A percentile compares a stretch with the other conserved stretches of the same genome.
These are phyloP conservation scores for Platygyra sinensis DNA, from an alignment of 64 coral and sea anemone species.

Conservation along the genomic window DNA sequence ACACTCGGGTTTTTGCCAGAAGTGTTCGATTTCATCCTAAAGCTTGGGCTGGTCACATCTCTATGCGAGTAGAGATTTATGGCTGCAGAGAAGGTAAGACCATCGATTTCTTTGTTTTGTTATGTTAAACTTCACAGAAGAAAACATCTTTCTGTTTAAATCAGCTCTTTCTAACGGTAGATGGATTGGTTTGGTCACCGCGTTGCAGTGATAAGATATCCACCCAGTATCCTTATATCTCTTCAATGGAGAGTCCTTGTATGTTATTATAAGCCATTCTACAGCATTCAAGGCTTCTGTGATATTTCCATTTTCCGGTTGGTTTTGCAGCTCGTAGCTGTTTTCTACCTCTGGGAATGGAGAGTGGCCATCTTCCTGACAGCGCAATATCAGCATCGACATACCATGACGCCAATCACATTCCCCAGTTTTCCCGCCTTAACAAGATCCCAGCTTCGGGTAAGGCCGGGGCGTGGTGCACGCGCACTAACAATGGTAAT, in stretches of 20 bases:
- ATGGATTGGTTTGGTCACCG: no score
- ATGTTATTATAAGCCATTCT: no score
- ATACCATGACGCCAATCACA: background rate
- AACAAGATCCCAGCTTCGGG: background rate
- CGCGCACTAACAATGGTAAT: slow-evolving; percentile 17
- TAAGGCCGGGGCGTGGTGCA: slow-evolving; percentile 18
- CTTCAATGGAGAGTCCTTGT: no score
- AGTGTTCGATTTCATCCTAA: slow-evolving; percentile 32
- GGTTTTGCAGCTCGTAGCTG: background rate
- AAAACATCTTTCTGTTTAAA: background rate
- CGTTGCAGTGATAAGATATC: no score
- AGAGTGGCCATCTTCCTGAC: slow-evolving; percentile 25
- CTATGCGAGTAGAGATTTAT: slow-evolving; percentile 32
- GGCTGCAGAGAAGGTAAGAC: background rate
- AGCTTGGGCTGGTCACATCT: background rate
- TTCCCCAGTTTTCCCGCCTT: slow-evolving; percentile 23
- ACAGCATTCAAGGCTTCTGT: background rate
- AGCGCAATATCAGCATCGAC: slow-evolving; percentile 26
- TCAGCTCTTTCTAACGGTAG: no score
- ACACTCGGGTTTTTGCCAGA: background rate
- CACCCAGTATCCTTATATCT: no score
- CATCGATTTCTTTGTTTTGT: background rate
- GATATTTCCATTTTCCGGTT: background rate
- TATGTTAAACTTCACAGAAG: background rate
- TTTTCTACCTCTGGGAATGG: slow-evolving; percentile 32